Evolutionary conservation across 2,797 vertebrate species (phyloP), one percentile per base, ranked within the genome.

Genomic region (Alcedo quadribrachys): DNA sequence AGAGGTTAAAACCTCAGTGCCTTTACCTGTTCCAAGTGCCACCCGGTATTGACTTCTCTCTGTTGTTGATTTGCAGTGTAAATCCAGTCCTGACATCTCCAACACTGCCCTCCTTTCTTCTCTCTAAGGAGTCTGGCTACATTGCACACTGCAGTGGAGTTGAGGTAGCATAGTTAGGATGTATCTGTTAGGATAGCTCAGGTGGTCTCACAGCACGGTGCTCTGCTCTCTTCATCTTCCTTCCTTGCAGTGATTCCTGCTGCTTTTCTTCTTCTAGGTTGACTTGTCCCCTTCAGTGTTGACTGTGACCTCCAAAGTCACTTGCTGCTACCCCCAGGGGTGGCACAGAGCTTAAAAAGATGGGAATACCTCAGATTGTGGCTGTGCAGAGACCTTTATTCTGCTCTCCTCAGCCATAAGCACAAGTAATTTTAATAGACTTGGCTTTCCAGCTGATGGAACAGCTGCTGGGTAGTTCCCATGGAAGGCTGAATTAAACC

Each of bases 281-380:
- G 83, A 50, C 73, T 75, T 89, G 28, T 79, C 85, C 69, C 70
- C 60, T 73, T 86, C 63, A 35, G 53, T 92, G 82, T 68, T 87
- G 51, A 30, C 32, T 35, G n/a, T 85, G 65, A 77, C 43, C 22
- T 76, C 8, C 7, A 67, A 75, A 85, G 84, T 53, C 73, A 60
- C 51, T 90, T 87, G 85, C 20, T 19, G 40, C 69, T 93, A 5
- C 45, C 54, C 76, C 60, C 33, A 86, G 54, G 42, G 65, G 18
- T 48, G 78, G 54, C 33, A 35, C 37, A 75, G 63, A 92, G 66
- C 71, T 91, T 88, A 48, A 69, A 78, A 78, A 85, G 35, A 71
- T 43, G 50, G 7, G 19, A 86, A 43, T 80, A 30, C 19, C 27
- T 81, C 2, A 1, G 4, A 32, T 6, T 83, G 48, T 5, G 9